phyloP scores from a whole-genome alignment of 2,113 vertebrate species.

The Leptobrachium leishanense region DNA sequence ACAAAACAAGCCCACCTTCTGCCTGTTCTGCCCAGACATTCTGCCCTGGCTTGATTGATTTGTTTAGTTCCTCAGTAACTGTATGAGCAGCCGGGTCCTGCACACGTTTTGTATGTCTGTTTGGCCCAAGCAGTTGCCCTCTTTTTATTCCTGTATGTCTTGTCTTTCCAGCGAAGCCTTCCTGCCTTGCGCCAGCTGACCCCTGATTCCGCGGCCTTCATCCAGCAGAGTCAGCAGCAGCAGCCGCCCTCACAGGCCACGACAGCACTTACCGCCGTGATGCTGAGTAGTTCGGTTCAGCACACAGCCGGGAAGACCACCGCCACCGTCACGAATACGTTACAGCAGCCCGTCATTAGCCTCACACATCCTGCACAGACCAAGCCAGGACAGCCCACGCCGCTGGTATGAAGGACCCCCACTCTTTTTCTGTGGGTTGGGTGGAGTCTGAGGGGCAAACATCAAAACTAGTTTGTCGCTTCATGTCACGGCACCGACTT shows the following conservation, averaged over 20 bases:
- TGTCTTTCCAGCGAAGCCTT: slow-evolving; percentile 85
- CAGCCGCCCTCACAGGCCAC: slow-evolving; percentile 75
- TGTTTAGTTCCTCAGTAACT: neutral
- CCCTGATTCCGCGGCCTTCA: slow-evolving; percentile 90
- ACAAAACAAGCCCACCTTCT: too few relatives aligned
- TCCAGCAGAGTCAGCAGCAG: slow-evolving; percentile 91
- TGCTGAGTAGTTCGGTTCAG: slow-evolving; percentile 75
- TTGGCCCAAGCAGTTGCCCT: neutral
- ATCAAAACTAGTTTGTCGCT: too few relatives aligned
- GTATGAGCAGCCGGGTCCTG: too few relatives aligned
- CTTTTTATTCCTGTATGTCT: neutral
- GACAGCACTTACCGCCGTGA: slow-evolving; percentile 76
- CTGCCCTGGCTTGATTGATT: neutral
- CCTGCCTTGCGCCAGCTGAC: slow-evolving; percentile 94
- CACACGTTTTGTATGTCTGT: too few relatives aligned
- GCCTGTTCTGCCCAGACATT: neutral
- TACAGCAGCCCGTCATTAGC: slow-evolving; percentile 85
- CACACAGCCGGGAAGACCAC: slow-evolving; percentile 74
- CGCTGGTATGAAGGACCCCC: slow-evolving; percentile 68
- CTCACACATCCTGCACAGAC: slow-evolving; percentile 79
- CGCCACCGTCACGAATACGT: slow-evolving; percentile 77
- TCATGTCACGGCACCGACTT: too few relatives aligned
- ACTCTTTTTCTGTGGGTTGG: too few relatives aligned
- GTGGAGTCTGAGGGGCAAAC: too few relatives aligned
- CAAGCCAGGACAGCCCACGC: slow-evolving; percentile 74